phyloP scores from a whole-genome alignment of 2,113 vertebrate genomes.

The Scomber japonicus region DNA sequence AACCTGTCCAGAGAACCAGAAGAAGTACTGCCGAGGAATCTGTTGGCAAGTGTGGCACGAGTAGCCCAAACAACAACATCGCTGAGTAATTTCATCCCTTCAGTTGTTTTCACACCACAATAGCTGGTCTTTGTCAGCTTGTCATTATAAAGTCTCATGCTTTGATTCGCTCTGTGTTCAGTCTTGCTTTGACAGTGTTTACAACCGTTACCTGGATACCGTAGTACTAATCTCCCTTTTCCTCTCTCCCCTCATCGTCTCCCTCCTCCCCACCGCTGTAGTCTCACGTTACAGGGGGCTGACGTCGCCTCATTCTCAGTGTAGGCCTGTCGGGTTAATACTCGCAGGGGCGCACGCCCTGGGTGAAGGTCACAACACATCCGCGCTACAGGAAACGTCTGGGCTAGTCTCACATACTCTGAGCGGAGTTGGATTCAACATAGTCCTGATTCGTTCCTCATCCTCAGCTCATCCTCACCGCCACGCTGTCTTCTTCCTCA shows the following conservation, averaged over 20 bases:
- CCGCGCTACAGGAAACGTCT: constrained; percentile 55
- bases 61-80: constrained; percentile 26
- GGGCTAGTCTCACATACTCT: constrained; percentile 15
- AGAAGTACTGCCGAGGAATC: not conserved
- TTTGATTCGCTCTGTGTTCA: constrained; percentile 36
- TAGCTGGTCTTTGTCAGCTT: constrained; percentile 49
- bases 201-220: constrained; percentile 77
- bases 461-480: constrained; percentile 11
- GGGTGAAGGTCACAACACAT: constrained; percentile 63
- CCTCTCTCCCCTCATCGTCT: constrained; percentile 41
- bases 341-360: not conserved
- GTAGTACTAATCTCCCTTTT: constrained; percentile 49
- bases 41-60: constrained; percentile 43
- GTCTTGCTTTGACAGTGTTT: constrained; percentile 76
- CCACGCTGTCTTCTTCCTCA: constrained; percentile 11
- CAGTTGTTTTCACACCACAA: constrained; percentile 37
- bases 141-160: constrained; percentile 40
- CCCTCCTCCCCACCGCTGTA: constrained; percentile 14
- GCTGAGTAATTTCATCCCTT: constrained; percentile 40
- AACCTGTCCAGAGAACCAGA: not conserved
- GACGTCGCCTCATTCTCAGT: constrained; percentile 50
- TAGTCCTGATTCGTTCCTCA: constrained; percentile 10
- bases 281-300: constrained; percentile 64
- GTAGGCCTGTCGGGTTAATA: constrained; percentile 23
- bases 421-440: constrained; percentile 11